Conservation (phyloP, 2,113 vertebrate genomes). For the Larimichthys crocea region DNA sequence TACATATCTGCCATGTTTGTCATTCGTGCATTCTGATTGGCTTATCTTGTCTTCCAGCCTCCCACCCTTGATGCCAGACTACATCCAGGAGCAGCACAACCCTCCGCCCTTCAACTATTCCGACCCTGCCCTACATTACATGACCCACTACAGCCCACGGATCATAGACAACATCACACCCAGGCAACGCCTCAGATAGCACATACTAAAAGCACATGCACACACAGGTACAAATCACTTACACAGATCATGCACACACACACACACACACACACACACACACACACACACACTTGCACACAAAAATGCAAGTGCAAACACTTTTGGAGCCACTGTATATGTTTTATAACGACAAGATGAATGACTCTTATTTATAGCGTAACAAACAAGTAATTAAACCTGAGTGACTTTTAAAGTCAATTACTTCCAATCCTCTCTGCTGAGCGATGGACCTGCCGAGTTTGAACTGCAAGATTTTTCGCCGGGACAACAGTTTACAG, state of each 20-base stretch:
- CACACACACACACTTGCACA: neutral
- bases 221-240: neutral
- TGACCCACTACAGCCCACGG: constrained; percentile 82
- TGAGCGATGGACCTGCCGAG: constrained; percentile 57
- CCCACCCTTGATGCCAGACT: constrained; percentile 76
- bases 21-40: constrained; percentile 13
- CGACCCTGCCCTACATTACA: constrained; percentile 83
- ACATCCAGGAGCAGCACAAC: constrained; percentile 71
- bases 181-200: constrained; percentile 65
- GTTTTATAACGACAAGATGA: constrained; percentile 35
- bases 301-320: constrained; percentile 28
- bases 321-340: constrained; percentile 21
- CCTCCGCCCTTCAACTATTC: constrained; percentile 79
- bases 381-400: constrained; percentile 50
- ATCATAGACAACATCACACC: constrained; percentile 73
- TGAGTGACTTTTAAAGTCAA: constrained; percentile 56
- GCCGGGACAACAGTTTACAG: constrained; percentile 55
- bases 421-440: constrained; percentile 33
- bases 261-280: neutral
- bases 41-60: constrained; percentile 72
- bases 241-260: neutral
- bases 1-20: neutral
- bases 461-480: constrained; percentile 38
- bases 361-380: constrained; percentile 61
- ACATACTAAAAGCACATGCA: neutral